Percentiles rank a stretch among this genome's conserved stretches.
Conservation (phyloP, 92 coral and sea anemone genomes). For the Palythoa heliodiscus region DNA sequence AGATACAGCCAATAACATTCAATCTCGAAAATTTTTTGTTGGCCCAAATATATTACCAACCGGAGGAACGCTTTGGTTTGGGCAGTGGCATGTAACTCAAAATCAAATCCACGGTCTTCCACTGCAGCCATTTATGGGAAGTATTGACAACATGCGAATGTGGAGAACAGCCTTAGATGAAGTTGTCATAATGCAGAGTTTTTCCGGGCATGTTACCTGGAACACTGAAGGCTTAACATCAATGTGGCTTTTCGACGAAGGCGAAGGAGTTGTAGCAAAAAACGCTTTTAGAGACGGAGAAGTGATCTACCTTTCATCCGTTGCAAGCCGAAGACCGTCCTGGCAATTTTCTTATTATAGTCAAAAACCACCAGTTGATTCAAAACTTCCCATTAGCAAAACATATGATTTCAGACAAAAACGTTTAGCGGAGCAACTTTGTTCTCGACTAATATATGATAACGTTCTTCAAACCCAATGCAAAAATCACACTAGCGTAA, state of each 20-base stretch:
- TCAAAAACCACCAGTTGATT: conserved; percentile 31
- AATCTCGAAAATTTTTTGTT: conserved; percentile 51
- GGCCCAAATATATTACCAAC: conserved; percentile 45
- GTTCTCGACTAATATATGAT: conserved; percentile 51
- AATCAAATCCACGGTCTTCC: conserved; percentile 49
- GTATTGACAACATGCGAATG: conserved; percentile 60
- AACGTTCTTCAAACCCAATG: conserved; percentile 34
- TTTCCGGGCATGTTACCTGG: conserved; percentile 15
- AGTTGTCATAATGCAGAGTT: conserved; percentile 48
- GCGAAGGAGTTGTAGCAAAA: conserved; percentile 53
- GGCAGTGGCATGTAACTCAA: conserved; percentile 65
- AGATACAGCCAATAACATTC: conserved; percentile 27
- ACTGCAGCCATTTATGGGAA: conserved; percentile 58
- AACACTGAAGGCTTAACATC: conserved; percentile 38
- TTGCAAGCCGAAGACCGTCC: conserved; percentile 51
- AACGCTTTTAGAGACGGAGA: conserved; percentile 39
- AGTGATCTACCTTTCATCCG: conserved; percentile 46
- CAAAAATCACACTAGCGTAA: conserved; percentile 34
- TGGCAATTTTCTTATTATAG: conserved; percentile 66
- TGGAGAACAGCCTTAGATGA: conserved; percentile 58
- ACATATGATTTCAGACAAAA: conserved; percentile 18
- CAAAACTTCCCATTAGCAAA: not conserved
- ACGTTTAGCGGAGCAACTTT: conserved; percentile 41
- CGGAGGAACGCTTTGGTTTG: conserved; percentile 63
- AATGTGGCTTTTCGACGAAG: conserved; percentile 70